A percentile compares a stretch with the other conserved stretches of the same genome.
These are phyloP conservation scores for Pseudachorutes palmiensis DNA, from an alignment of 1,140 invertebrate species.

Conservation along the genomic window DNA sequence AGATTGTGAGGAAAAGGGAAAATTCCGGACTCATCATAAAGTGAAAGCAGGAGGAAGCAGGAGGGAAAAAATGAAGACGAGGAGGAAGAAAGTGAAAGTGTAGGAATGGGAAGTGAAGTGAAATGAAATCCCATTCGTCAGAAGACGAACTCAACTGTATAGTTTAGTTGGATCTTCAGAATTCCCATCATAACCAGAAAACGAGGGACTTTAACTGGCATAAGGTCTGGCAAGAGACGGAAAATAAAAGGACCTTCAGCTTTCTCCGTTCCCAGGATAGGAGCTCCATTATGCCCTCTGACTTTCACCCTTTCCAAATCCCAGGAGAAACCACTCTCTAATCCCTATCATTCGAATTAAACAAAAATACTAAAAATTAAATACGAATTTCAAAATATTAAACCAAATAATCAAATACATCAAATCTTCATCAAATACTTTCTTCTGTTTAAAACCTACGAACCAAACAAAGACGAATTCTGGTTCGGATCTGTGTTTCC, in stretches of 20 bases:
- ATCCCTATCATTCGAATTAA: too few relatives aligned
- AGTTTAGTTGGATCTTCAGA: not conserved
- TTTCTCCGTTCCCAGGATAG: too few relatives aligned
- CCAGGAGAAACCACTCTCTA: not conserved
- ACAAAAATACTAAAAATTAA: too few relatives aligned
- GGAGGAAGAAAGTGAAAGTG: not conserved
- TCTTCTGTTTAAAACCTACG: too few relatives aligned
- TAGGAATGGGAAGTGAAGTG: conserved; percentile 17
- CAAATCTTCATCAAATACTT: too few relatives aligned
- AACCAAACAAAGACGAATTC: too few relatives aligned
- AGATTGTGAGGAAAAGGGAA: not conserved
- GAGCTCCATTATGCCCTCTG: not conserved
- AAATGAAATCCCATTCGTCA: conserved; percentile 26
- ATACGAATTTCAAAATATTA: too few relatives aligned
- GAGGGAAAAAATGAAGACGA: not conserved
- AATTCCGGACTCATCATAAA: not conserved
- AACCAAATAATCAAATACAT: too few relatives aligned
- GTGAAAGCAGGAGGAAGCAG: not conserved
- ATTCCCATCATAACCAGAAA: not conserved
- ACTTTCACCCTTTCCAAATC: not conserved
- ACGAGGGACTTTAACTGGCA: too few relatives aligned
- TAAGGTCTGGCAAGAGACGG: too few relatives aligned
- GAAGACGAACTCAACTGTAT: conserved; percentile 4
- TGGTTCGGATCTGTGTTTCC: too few relatives aligned
- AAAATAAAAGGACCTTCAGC: too few relatives aligned